These are phyloP conservation scores for Zoanthus sansibaricus DNA, from an alignment of 92 coral and sea anemone species.

Conservation along the genomic window DNA sequence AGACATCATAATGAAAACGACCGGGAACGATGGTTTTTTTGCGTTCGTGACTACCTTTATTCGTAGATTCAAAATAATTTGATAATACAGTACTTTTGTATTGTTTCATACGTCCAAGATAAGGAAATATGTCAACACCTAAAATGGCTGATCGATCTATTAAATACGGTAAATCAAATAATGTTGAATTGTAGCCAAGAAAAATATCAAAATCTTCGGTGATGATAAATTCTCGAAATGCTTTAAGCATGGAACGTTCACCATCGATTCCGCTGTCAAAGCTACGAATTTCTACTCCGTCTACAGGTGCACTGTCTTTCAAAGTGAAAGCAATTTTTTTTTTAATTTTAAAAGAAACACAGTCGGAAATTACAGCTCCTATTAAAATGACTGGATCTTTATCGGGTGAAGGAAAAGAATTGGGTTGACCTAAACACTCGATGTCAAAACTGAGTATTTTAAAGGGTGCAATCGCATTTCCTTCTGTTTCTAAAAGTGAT, in stretches of 20 bases:
- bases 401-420: neutral
- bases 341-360: neutral
- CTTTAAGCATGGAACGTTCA: neutral
- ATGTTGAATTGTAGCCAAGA: neutral
- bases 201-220: neutral
- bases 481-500: neutral
- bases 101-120: neutral
- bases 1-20: neutral
- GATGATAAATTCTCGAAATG: neutral
- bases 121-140: neutral
- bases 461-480: neutral
- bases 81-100: neutral
- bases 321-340: neutral
- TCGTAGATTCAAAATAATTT: neutral
- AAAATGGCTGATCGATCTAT: neutral
- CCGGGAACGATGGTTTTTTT: neutral
- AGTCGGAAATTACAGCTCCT: neutral
- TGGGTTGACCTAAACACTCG: neutral
- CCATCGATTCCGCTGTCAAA: neutral
- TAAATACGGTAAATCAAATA: neutral
- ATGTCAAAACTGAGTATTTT: neutral
- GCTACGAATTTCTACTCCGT: neutral
- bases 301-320: neutral
- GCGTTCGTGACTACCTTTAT: neutral
- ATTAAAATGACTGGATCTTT: neutral